phyloP scores from a whole-genome alignment of 1,140 invertebrate species.

The Dufourea novaeangliae region DNA sequence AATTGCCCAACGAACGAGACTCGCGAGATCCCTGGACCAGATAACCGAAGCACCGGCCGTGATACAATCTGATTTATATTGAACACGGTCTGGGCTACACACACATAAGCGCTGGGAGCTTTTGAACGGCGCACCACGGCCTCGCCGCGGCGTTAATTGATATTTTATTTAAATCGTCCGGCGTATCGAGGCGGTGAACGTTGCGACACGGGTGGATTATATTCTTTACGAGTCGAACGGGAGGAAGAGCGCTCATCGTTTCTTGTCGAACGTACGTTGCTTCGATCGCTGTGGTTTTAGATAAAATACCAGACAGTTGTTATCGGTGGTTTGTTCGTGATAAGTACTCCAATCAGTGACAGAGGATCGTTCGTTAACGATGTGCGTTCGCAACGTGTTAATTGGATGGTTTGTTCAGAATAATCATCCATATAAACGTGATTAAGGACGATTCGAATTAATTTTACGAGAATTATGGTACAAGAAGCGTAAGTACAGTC shows the following conservation, averaged over 20 bases:
- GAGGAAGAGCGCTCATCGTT: not conserved
- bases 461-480: too few species aligned
- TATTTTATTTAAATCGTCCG: constrained; percentile 68
- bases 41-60: constrained; percentile 67
- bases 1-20: constrained; percentile 72
- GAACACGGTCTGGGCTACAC: constrained; percentile 65
- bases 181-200: not conserved
- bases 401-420: too few species aligned
- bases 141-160: constrained; percentile 61
- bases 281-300: too few species aligned
- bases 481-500: too few species aligned
- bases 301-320: too few species aligned
- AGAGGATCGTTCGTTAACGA: too few species aligned
- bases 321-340: too few species aligned
- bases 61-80: constrained; percentile 79
- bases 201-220: constrained; percentile 39
- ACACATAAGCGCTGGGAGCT: constrained; percentile 41
- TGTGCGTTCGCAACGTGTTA: too few species aligned
- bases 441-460: too few species aligned
- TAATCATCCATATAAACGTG: too few species aligned
- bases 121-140: constrained; percentile 52
- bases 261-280: not conserved
- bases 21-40: constrained; percentile 67
- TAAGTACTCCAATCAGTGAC: too few species aligned
- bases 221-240: constrained; percentile 4